These are phyloP conservation scores for Saxidomus purpurata DNA, from an alignment of 1,140 invertebrate genomes.

Conservation along the genomic window DNA sequence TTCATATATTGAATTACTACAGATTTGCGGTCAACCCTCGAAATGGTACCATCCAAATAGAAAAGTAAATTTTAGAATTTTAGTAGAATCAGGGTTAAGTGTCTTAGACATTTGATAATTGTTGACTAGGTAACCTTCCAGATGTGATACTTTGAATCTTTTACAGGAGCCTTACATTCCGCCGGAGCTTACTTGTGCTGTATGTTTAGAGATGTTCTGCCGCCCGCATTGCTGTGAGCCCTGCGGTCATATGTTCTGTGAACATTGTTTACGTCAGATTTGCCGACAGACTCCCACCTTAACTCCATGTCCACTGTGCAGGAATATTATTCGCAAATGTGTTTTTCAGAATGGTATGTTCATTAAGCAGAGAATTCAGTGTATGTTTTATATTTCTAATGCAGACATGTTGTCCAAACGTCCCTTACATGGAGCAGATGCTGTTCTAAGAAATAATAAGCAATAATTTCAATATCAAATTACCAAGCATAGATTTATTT, in stretches of 20 bases:
- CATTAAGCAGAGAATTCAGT: not conserved
- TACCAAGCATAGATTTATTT: too few relatives aligned
- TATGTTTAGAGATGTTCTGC: conserved; percentile 59
- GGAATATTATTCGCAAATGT: conserved; percentile 51
- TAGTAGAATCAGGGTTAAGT: too few relatives aligned
- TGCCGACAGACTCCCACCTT: conserved; percentile 3
- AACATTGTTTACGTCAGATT: conserved; percentile 52
- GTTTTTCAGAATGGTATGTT: conserved; percentile 28
- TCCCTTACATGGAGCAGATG: not conserved
- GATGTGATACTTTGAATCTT: not conserved
- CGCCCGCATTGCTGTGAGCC: conserved; percentile 38
- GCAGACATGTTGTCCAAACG: not conserved
- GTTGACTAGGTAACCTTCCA: too few relatives aligned
- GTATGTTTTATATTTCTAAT: not conserved
- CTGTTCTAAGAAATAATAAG: not conserved
- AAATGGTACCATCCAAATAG: too few relatives aligned
- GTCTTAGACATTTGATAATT: too few relatives aligned
- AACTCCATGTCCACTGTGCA: conserved; percentile 56
- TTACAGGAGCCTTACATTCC: conserved; percentile 12
- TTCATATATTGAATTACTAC: too few relatives aligned
- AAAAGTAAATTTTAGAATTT: too few relatives aligned
- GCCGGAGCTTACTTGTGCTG: conserved; percentile 44
- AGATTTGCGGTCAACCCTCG: too few relatives aligned
- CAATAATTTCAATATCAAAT: not conserved
- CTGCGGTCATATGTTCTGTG: conserved; percentile 59